Evolutionary conservation across 2,797 vertebrate genomes (phyloP), one percentile per base, ranked within the genome.

Genomic region (Rhynchonycteris naso): DNA sequence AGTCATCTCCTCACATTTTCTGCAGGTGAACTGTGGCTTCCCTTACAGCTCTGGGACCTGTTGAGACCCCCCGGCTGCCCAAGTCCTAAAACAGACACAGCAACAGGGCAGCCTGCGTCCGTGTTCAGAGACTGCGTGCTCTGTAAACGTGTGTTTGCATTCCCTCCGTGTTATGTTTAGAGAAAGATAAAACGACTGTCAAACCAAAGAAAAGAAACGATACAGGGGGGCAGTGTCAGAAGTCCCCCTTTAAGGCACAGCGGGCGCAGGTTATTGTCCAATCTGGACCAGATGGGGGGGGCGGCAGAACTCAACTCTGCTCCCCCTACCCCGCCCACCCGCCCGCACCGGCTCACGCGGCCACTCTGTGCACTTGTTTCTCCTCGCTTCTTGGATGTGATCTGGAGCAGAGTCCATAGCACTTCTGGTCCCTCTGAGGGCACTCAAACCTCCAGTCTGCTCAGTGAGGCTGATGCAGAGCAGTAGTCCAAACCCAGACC

Each of bases 131-230:
- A 86, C 52, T 2, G 69, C 2, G 0, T 15, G 33, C 6, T 72
- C 65, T 30, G 5, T 21, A 18, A 66, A 66, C 13, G 1, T 30
- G 47, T 35, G 58, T 85, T 66, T 81, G 68, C 47, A 12, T 28
- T 80, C 22, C 54, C 63, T 75, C 74, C 30, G 9, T 38, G 33
- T n/a, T 71, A 5, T 19, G 7, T 80, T 56, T 35, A 75, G 79
- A 96, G 90, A 83, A 71, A 80, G 83, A 83, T 2, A 85, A 95
- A 95, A 91, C 12, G 26, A 22, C 22, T 80, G 38, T 88, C 80
- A 71, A 89, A 58, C 65, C 47, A 71, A 94, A 65, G 22, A 54
- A 81, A 95, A 82, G 72, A 56, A 72, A 54, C 43, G 7, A 33
- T 38, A 6, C 24, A 11, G 58, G 50, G 33, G 7, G 22, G 38